Percentiles rank a stretch among this genome's conserved stretches.
phyloP scores from a whole-genome alignment of 2,113 vertebrate genomes.

The Colius striatus region DNA sequence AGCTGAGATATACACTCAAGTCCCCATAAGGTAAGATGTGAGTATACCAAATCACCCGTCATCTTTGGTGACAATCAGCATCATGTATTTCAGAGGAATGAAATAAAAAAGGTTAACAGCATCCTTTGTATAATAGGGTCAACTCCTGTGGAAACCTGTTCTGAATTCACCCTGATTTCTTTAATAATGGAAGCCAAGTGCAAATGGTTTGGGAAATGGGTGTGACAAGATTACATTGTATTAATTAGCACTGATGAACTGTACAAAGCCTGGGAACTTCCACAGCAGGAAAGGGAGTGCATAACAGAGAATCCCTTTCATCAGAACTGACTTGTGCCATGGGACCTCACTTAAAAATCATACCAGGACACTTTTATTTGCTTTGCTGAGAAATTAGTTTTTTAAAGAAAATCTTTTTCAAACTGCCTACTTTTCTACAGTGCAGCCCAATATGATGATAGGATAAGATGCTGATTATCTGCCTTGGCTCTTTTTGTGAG shows the following conservation, averaged over 20 bases:
- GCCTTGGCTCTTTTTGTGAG: background rate
- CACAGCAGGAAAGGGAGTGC: constrained; percentile 28
- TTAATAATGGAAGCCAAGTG: background rate
- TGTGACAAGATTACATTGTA: constrained; percentile 14
- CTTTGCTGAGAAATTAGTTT: constrained; percentile 15
- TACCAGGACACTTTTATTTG: constrained; percentile 36
- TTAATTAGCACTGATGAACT: constrained; percentile 23
- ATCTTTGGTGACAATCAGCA: background rate
- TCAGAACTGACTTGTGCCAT: constrained; percentile 45
- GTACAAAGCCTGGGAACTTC: constrained; percentile 47
- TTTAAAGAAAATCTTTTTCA: background rate
- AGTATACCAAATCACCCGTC: background rate
- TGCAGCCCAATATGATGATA: background rate
- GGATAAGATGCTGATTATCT: constrained; percentile 39
- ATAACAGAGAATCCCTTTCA: constrained; percentile 55
- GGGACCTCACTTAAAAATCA: constrained; percentile 59
- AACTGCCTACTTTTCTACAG: constrained; percentile 6
- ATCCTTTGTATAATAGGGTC: background rate
- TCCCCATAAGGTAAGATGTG: background rate
- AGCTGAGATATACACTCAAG: background rate
- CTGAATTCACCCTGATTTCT: background rate
- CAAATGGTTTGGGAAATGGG: constrained; percentile 51
- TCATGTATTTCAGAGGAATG: background rate
- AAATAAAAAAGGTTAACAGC: background rate
- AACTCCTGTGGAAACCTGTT: background rate